These are phyloP conservation scores for Alosa alosa DNA, from an alignment of 2,113 vertebrate genomes.

Conservation along the genomic window DNA sequence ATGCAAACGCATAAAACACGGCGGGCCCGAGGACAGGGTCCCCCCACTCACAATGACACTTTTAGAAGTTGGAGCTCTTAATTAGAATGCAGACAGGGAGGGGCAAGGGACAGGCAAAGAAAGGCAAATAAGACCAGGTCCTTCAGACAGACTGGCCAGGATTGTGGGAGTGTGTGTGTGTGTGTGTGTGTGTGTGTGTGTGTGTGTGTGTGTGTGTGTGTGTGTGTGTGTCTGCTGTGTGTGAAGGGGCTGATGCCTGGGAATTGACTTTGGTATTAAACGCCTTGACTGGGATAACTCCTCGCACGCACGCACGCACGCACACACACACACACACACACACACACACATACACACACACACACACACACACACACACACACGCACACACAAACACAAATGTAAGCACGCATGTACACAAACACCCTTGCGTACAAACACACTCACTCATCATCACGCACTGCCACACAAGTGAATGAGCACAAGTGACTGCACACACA, in stretches of 20 bases:
- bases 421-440: background rate
- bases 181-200: constrained; percentile 41
- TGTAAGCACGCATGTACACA: too few relatives aligned
- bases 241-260: constrained; percentile 45
- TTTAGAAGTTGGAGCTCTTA: constrained; percentile 67
- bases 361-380: constrained; percentile 8
- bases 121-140: constrained; percentile 65
- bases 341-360: background rate
- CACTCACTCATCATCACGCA: background rate
- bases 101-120: constrained; percentile 53
- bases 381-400: background rate
- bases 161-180: constrained; percentile 71
- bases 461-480: background rate
- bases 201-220: constrained; percentile 53
- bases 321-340: background rate
- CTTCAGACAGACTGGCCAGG: constrained; percentile 69
- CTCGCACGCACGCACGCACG: background rate
- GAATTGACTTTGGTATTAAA: constrained; percentile 69
- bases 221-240: background rate
- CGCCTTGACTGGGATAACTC: constrained; percentile 58
- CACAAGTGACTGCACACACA: background rate
- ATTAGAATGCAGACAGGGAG: constrained; percentile 69
- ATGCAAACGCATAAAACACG: constrained; percentile 39
- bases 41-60: constrained; percentile 54
- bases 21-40: constrained; percentile 28